Evolutionary conservation across 2,888 invertebrate genomes (phyloP).

Genomic region (Dorcus hopei): DNA sequence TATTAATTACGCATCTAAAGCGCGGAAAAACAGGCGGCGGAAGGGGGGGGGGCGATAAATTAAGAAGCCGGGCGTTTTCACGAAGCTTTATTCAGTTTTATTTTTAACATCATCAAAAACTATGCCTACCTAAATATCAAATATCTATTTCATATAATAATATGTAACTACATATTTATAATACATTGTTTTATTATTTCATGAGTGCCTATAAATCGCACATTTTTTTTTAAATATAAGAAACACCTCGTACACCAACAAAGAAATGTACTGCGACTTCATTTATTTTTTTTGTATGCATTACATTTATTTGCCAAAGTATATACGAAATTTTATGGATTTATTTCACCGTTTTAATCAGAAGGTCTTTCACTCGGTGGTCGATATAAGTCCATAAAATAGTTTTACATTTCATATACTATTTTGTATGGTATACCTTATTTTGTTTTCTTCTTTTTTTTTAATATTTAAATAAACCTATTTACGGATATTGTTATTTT

Average conservation of each 20-base stretch:
- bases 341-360: neutral
- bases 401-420: constrained; percentile 21
- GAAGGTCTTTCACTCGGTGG: neutral
- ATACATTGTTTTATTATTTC: constrained; percentile 41
- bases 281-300: constrained; percentile 8
- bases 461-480: constrained; percentile 42
- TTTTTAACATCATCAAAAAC: constrained; percentile 52
- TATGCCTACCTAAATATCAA: constrained; percentile 52
- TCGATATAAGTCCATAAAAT: constrained; percentile 14
- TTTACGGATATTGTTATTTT: constrained; percentile 45
- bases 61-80: constrained; percentile 32
- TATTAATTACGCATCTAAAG: no score
- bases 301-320: constrained; percentile 11
- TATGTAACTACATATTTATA: constrained; percentile 47
- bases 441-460: constrained; percentile 15
- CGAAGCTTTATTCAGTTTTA: constrained; percentile 51
- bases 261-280: constrained; percentile 13
- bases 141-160: constrained; percentile 48
- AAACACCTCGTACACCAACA: constrained; percentile 44
- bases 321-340: constrained; percentile 2
- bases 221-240: constrained; percentile 29
- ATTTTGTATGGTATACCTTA: constrained; percentile 36
- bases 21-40: neutral
- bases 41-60: neutral
- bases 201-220: constrained; percentile 25